Evolutionary conservation across 2,113 vertebrate genomes (phyloP).

Genomic region (Phoxinus phoxinus): DNA sequence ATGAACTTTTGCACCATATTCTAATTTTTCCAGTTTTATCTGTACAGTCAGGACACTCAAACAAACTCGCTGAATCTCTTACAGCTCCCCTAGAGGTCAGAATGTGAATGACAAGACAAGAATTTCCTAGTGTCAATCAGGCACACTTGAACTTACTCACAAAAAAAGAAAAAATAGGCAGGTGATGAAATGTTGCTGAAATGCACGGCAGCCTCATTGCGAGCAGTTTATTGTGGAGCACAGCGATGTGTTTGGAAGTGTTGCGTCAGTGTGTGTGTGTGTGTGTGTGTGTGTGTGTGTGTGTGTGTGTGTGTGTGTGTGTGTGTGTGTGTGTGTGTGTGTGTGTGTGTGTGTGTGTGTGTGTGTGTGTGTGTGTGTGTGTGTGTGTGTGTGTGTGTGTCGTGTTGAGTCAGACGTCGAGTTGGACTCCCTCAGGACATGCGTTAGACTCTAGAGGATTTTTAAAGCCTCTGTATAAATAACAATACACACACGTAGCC

Average conservation of each 20-base stretch:
- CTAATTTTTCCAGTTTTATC: too few relatives aligned
- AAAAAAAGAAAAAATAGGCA: constrained; percentile 24
- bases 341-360: constrained; percentile 9
- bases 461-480: constrained; percentile 39
- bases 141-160: constrained; percentile 16
- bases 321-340: constrained; percentile 9
- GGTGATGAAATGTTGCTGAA: constrained; percentile 54
- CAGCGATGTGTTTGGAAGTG: constrained; percentile 25
- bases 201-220: background rate
- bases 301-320: constrained; percentile 9
- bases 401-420: constrained; percentile 46
- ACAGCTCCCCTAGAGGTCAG: constrained; percentile 16
- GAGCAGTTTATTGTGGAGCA: background rate
- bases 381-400: constrained; percentile 12
- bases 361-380: constrained; percentile 9
- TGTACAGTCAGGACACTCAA: too few relatives aligned
- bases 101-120: background rate
- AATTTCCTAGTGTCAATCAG: constrained; percentile 11
- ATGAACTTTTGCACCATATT: too few relatives aligned
- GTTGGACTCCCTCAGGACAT: constrained; percentile 42
- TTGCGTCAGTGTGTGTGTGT: constrained; percentile 44
- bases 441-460: constrained; percentile 31
- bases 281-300: too few relatives aligned
- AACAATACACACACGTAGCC: constrained; percentile 3
- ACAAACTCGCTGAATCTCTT: background rate